Conservation (phyloP, 2,113 vertebrate genomes). For the Periophthalmodon schlosseri region DNA sequence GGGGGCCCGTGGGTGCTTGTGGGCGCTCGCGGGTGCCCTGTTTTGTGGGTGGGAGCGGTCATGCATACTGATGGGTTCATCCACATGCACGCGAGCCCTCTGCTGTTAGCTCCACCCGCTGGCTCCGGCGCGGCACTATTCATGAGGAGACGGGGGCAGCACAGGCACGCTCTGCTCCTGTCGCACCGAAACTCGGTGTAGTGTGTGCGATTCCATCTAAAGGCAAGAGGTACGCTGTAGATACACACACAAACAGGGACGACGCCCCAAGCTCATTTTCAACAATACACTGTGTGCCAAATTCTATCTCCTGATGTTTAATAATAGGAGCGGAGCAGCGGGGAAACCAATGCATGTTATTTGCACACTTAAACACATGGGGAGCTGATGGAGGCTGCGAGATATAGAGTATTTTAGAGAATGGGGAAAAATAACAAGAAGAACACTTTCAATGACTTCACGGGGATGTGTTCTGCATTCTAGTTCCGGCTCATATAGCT, state of each 20-base stretch:
- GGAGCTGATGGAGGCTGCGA: too few species aligned
- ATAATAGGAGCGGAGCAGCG: background rate
- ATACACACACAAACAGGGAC: background rate
- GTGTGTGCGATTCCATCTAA: background rate
- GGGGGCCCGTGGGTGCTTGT: slow-evolving; percentile 54
- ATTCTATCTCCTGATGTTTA: background rate
- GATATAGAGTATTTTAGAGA: too few species aligned
- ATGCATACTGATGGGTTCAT: slow-evolving; percentile 70
- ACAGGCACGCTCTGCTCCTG: background rate
- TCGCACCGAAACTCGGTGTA: background rate
- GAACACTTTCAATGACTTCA: too few species aligned
- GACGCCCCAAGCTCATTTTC: background rate
- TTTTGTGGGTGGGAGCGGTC: slow-evolving; percentile 39
- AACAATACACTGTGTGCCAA: background rate
- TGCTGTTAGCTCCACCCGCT: slow-evolving; percentile 45
- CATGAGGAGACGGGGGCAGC: background rate
- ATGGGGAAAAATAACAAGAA: too few species aligned
- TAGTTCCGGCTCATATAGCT: too few species aligned
- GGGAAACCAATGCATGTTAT: too few species aligned
- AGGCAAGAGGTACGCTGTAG: background rate
- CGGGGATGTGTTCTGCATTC: too few species aligned
- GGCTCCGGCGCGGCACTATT: background rate
- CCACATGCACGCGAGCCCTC: slow-evolving; percentile 44
- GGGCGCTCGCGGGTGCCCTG: slow-evolving; percentile 50
- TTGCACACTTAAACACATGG: too few species aligned